phyloP scores from a whole-genome alignment of 2,888 invertebrate species.

The Hybos culiciformis region DNA sequence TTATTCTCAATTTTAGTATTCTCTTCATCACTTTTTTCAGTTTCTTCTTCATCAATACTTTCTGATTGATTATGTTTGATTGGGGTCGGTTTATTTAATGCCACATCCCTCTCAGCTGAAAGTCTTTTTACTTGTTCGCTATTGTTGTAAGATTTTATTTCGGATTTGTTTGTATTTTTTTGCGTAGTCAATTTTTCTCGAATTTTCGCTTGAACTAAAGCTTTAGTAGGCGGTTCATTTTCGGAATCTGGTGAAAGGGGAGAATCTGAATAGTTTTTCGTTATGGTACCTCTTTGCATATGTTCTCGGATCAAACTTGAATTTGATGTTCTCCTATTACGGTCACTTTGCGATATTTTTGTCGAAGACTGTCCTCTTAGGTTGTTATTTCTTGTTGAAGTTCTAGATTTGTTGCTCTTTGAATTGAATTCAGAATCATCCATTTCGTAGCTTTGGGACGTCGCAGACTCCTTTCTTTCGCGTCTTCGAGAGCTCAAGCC shows the following conservation, averaged over 20 bases:
- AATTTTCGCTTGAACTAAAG: slow-evolving; percentile 34
- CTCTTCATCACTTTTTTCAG: slow-evolving; percentile 2
- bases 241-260: slow-evolving; percentile 29
- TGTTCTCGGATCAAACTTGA: slow-evolving; percentile 8
- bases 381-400: not conserved
- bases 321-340: slow-evolving; percentile 20
- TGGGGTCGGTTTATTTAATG: slow-evolving; percentile 15
- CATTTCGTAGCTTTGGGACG: slow-evolving; percentile 26
- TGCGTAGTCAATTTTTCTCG: slow-evolving; percentile 27
- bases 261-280: slow-evolving; percentile 28
- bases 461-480: slow-evolving; percentile 26
- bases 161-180: slow-evolving; percentile 8
- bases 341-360: slow-evolving; percentile 27
- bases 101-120: slow-evolving; percentile 14
- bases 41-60: not conserved
- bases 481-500: slow-evolving; percentile 21
- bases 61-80: slow-evolving; percentile 16
- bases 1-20: slow-evolving; percentile 10
- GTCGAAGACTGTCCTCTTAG: slow-evolving; percentile 18
- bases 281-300: slow-evolving; percentile 13
- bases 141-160: not conserved
- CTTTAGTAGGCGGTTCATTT: slow-evolving; percentile 25
- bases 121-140: slow-evolving; percentile 11
- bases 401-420: not conserved
- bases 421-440: slow-evolving; percentile 15